A percentile compares a stretch with the other conserved stretches of the same genome.
Conservation (phyloP, 1,140 invertebrate genomes). For the Halictus rubicundus region DNA sequence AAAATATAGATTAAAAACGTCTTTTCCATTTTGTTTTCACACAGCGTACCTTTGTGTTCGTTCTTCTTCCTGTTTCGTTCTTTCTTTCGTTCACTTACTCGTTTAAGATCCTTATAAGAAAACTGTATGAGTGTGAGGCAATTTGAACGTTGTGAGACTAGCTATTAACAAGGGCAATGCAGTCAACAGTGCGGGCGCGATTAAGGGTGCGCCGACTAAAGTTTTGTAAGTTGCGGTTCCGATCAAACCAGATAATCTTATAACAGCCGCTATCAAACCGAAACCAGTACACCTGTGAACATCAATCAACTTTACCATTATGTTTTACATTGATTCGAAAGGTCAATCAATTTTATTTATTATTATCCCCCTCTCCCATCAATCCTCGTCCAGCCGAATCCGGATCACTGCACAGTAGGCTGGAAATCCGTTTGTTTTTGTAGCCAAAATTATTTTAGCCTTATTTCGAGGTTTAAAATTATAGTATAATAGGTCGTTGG, state of each 20-base stretch:
- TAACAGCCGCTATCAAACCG: slow-evolving; percentile 71
- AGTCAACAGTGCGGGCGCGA: slow-evolving; percentile 72
- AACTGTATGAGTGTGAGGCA: slow-evolving; percentile 75
- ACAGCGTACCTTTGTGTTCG: background rate
- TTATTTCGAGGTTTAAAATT: too few relatives aligned
- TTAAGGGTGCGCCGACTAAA: slow-evolving; percentile 68
- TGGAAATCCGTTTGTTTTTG: too few relatives aligned
- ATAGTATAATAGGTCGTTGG: too few relatives aligned
- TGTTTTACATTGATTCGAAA: background rate
- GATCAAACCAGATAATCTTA: slow-evolving; percentile 72
- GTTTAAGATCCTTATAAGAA: slow-evolving; percentile 68
- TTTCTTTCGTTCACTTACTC: slow-evolving; percentile 8
- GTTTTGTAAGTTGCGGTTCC: slow-evolving; percentile 73
- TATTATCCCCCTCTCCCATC: background rate
- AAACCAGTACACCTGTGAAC: slow-evolving; percentile 73
- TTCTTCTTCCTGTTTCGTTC: background rate
- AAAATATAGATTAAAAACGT: slow-evolving; percentile 39
- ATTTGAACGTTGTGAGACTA: slow-evolving; percentile 73
- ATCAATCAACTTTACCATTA: slow-evolving; percentile 8
- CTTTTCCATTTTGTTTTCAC: slow-evolving; percentile 13
- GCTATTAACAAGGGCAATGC: slow-evolving; percentile 69
- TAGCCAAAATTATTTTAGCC: too few relatives aligned
- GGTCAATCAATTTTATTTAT: background rate
- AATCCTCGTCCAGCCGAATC: too few relatives aligned
- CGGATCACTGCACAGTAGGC: too few relatives aligned